Evolutionary conservation across 2,113 vertebrate species (phyloP).

Genomic region (Ictalurus punctatus): DNA sequence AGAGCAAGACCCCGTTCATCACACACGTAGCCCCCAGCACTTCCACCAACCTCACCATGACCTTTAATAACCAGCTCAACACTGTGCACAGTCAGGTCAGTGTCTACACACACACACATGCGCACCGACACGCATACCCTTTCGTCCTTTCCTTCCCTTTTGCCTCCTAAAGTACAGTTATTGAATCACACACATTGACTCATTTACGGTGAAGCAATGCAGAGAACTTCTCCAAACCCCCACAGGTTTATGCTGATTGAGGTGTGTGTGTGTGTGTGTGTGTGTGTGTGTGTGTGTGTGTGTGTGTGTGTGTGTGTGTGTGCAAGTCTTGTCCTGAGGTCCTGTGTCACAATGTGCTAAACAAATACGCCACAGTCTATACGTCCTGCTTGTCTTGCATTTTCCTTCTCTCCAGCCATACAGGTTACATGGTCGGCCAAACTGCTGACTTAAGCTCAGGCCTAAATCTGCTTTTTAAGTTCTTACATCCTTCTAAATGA

Average conservation of each 20-base stretch:
- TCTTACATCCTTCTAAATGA: conserved; percentile 59
- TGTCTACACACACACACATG: neutral
- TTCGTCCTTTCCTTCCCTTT: neutral
- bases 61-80: conserved; percentile 99
- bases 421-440: conserved; percentile 66
- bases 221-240: neutral
- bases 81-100: conserved; percentile 92
- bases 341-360: conserved; percentile 74
- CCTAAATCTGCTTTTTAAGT: conserved; percentile 55
- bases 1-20: conserved; percentile 99
- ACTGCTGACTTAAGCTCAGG: conserved; percentile 69
- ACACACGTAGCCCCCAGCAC: conserved; percentile 97
- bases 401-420: conserved; percentile 69
- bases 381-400: conserved; percentile 77
- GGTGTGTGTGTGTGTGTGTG: conserved; percentile 50
- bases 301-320: conserved; percentile 16
- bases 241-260: conserved; percentile 48
- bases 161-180: neutral
- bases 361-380: conserved; percentile 72
- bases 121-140: neutral
- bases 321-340: conserved; percentile 61
- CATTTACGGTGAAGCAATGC: conserved; percentile 22
- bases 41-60: conserved; percentile 99
- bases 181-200: conserved; percentile 34
- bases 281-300: conserved; percentile 35